Evolutionary conservation across 1,140 invertebrate genomes (phyloP), one percentile per base, ranked within the genome.

Genomic region (Apis dorsata): DNA sequence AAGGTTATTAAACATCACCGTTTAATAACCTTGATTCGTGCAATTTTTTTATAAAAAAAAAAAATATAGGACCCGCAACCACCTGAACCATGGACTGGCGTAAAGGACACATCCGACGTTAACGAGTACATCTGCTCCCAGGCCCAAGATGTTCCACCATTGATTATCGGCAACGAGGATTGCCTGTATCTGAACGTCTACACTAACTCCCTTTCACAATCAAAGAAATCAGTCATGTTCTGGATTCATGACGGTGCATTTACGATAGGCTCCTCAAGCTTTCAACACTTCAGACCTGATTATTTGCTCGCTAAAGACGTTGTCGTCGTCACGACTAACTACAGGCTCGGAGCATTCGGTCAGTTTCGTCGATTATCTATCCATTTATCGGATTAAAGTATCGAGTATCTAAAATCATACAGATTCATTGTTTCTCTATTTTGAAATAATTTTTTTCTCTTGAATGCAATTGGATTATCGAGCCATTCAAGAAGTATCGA

Each of bases 171-270:
- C 0, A 81, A 84, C 62, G 96, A 97, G 94, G 97, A 98, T 91
- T 98, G 98, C 89, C 95, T 98, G 11, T 96, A 97, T 90, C 93
- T 99, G 12, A 98, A 98, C 90, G 95, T 98, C 5, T 97, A 96
- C 89, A 96, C 97, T 19, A 72, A 72, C n/a, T 79, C 96, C 95
- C 81, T 79, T 68, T 53, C 86, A 92, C 72, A 85, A 83, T 66
- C 13, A 10, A 44, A 44, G 34, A 85, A 74, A 68, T 85, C 95
- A 1, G 94, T 95, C 10, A 95, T 95, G 92, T 91, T 95, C 0
- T 95, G 93, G 92, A 93, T 95, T 57, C 95, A 97, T 84, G 96
- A 96, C 0, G 96, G 96, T 11, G 94, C 90, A 68, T 96, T 96
- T 72, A 72, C 93, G 13, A 81, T 88, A 55, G 95, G 95, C 1